Evolutionary conservation across 2,113 vertebrate genomes (phyloP).

Genomic region (Todiramphus saurophagus): DNA sequence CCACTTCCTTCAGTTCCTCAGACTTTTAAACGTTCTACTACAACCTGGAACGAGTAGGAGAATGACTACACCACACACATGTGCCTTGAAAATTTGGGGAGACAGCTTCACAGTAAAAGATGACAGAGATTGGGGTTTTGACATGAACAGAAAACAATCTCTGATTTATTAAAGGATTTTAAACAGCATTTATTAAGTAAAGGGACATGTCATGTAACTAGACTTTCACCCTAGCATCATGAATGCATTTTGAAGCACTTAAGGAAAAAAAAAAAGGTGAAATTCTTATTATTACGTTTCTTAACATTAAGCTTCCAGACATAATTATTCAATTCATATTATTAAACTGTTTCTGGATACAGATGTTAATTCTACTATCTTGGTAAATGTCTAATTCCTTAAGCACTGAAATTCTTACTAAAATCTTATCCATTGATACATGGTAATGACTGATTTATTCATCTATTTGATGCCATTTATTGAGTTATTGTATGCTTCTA

Average conservation of each 20-base stretch:
- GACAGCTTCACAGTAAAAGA: neutral
- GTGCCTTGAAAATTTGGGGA: neutral
- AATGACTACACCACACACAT: neutral
- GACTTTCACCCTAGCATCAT: neutral
- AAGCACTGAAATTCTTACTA: neutral
- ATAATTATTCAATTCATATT: neutral
- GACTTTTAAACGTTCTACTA: neutral
- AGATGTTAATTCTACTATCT: neutral
- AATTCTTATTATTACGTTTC: neutral
- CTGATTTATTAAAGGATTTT: neutral
- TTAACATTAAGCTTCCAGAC: neutral
- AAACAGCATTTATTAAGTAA: neutral
- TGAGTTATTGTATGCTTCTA: neutral
- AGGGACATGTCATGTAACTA: neutral
- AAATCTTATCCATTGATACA: neutral
- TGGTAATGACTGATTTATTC: neutral
- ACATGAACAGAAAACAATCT: neutral
- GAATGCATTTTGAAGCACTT: neutral
- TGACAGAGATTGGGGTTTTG: rapidly evolving
- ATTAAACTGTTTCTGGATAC: neutral
- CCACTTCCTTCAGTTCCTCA: neutral
- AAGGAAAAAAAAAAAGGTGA: neutral
- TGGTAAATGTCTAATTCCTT: neutral
- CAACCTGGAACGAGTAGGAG: neutral
- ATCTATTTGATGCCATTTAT: neutral